Evolutionary conservation across 2,113 vertebrate genomes (phyloP), one percentile per base, ranked within the genome.

Genomic region (Laticauda laticaudata): DNA sequence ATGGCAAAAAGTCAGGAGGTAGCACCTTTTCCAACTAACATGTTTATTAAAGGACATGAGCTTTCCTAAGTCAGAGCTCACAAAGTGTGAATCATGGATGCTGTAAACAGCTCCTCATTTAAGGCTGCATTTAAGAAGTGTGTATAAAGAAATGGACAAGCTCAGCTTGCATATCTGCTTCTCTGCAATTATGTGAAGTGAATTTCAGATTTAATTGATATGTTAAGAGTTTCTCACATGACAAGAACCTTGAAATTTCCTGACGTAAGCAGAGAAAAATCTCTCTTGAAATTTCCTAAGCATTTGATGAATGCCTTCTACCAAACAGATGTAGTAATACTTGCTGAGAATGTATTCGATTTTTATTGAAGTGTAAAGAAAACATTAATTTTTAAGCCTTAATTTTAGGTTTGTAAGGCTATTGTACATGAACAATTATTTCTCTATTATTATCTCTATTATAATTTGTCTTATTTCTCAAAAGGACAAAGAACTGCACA

Each of bases 261-360:
- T 91, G 51, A 93, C 9, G 20, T 87, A 87, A 69, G 48, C 57
- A 87, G 18, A 93, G 90, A 87, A 56, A 81, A 81, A 39, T 26
- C 61, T 89, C 26, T 89, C 64, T 54, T 26, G 56, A 85, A 51
- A 88, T 75, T 88, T 51, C 23, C 91, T 92, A 69, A 92, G 64
- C 53, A 48, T 92, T 57, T 89, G 61, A 89, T 92, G 61, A 89
- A 89, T 23, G 24, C 18, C 56, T 89, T 81, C 18, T 89, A 34
- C 61, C 24, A 56, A 92, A 54, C 24, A 69, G 48, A 87, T 86
- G 57, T 45, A 43, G 85, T 69, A 43, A 11, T 54, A 90, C 54
- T 86, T 93, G 81, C 59, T 87, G 85, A 93, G 56, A 93, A 86
- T 12, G 85, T 26, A n/a, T 10, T 90, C 51, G 86, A 90, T 91